Evolutionary conservation across 1,140 invertebrate species (phyloP).

Genomic region (Magallana angulata): DNA sequence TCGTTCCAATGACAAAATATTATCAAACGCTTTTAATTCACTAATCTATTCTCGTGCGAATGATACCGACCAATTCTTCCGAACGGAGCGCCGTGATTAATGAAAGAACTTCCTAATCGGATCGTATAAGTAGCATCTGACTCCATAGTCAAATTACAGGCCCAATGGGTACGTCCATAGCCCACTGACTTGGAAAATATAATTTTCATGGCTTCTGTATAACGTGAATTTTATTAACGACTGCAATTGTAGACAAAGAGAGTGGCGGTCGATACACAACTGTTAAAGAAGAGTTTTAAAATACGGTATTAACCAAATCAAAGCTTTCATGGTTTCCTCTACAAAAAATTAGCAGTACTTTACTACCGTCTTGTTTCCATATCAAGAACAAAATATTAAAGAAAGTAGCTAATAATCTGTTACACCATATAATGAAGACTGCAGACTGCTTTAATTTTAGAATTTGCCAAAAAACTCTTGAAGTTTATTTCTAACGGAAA

Average conservation of each 20-base stretch:
- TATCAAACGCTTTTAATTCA: slow-evolving; percentile 55
- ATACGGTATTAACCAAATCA: neutral
- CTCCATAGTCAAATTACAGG: slow-evolving; percentile 57
- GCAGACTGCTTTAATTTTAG: too few relatives aligned
- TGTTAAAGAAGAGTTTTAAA: neutral
- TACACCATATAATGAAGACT: too few relatives aligned
- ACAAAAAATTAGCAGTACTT: neutral
- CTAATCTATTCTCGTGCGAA: slow-evolving; percentile 55
- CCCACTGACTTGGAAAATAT: slow-evolving; percentile 61
- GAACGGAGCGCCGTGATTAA: slow-evolving; percentile 56
- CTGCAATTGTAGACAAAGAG: neutral
- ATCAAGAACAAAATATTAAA: neutral
- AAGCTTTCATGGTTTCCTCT: neutral
- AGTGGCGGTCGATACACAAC: neutral
- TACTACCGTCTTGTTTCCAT: neutral
- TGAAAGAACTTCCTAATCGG: slow-evolving; percentile 55
- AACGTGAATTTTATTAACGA: slow-evolving; percentile 28
- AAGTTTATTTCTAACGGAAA: too few relatives aligned
- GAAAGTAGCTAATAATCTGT: neutral
- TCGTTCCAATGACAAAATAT: slow-evolving; percentile 52
- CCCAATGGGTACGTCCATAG: slow-evolving; percentile 52
- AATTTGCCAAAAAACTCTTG: too few relatives aligned
- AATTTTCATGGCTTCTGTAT: slow-evolving; percentile 48
- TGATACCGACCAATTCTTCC: slow-evolving; percentile 51
- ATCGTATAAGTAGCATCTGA: slow-evolving; percentile 38